A percentile compares a stretch with the other conserved stretches of the same genome.
phyloP scores from a whole-genome alignment of 92 coral and sea anemone species.

The Zoanthus sansibaricus region DNA sequence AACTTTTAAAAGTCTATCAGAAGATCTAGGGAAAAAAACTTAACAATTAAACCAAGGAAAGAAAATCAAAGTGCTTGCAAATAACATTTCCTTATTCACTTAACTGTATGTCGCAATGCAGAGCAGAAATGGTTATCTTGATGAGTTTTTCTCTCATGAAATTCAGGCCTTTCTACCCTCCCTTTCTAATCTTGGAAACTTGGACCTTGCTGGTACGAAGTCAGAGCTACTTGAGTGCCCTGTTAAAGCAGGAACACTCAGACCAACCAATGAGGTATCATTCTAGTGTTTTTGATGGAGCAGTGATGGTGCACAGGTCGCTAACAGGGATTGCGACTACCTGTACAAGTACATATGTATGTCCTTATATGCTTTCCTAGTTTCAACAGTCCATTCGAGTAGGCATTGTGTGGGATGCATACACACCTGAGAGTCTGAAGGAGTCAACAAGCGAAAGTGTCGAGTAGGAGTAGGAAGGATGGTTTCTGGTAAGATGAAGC shows the following conservation, averaged over 20 bases:
- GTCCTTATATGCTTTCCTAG: too few species aligned
- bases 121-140: slow-evolving; percentile 30
- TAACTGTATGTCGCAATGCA: neutral
- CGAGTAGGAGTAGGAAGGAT: too few species aligned
- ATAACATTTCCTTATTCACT: neutral
- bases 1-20: neutral
- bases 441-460: too few species aligned
- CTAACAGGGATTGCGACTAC: too few species aligned
- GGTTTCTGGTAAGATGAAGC: too few species aligned
- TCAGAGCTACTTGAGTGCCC: neutral
- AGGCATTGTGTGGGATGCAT: too few species aligned
- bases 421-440: too few species aligned
- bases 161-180: slow-evolving; percentile 53
- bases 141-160: slow-evolving; percentile 54
- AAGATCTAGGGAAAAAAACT: neutral
- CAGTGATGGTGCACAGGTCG: neutral
- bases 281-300: neutral
- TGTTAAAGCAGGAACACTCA: neutral
- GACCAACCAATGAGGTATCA: neutral
- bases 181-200: slow-evolving; percentile 20
- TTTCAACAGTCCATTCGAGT: too few species aligned
- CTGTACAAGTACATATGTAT: too few species aligned
- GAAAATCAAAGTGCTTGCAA: neutral
- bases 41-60: neutral
- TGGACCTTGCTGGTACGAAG: neutral